Evolutionary conservation across 2,113 vertebrate genomes (phyloP).

Genomic region (Nestor notabilis): DNA sequence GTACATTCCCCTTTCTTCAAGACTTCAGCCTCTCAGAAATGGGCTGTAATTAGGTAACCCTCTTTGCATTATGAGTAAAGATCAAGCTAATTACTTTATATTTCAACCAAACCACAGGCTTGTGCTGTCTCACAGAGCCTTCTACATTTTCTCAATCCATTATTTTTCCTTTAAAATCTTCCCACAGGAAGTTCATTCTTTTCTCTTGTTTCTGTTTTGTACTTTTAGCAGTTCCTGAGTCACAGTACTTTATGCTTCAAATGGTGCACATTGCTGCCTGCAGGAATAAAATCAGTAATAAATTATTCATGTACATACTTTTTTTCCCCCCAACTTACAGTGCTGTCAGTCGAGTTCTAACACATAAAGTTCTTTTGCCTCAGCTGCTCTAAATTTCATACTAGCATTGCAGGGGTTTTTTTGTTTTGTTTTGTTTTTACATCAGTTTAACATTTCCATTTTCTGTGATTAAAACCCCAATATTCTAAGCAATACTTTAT

Average conservation of each 20-base stretch:
- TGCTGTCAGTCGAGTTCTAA: background rate
- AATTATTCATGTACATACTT: background rate
- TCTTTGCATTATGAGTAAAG: background rate
- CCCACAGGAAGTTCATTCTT: background rate
- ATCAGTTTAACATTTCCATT: background rate
- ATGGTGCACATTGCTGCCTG: background rate
- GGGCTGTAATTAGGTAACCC: background rate
- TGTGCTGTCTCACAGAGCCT: rapidly evolving
- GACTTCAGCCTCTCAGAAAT: background rate
- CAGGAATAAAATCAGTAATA: background rate
- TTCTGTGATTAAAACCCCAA: rapidly evolving
- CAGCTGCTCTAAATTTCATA: background rate
- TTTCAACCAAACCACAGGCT: background rate
- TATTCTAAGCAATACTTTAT: background rate
- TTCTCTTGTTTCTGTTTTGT: background rate
- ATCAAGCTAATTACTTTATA: background rate
- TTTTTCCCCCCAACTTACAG: background rate
- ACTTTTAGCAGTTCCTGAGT: background rate
- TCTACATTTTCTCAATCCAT: background rate
- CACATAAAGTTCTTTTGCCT: background rate
- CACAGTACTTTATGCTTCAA: background rate
- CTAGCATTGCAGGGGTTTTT: rapidly evolving
- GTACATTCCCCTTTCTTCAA: background rate
- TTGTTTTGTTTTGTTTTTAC: rapidly evolving
- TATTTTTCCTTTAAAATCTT: background rate